These are phyloP conservation scores for Peromyscus polionotus DNA, from an alignment of 2,113 vertebrate species.

Conservation along the genomic window DNA sequence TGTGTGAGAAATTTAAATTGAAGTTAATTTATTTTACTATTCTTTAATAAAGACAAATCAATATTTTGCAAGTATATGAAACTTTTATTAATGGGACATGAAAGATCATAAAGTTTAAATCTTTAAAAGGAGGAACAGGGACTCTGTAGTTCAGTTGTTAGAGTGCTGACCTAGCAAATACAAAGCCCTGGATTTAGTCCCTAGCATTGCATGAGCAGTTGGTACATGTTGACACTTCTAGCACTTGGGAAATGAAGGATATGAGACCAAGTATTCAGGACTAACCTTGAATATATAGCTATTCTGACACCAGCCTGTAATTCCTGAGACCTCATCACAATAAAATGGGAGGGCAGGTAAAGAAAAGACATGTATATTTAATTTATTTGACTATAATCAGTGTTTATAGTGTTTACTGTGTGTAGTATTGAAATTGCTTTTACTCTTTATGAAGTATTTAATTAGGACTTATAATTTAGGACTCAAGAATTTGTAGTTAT, in stretches of 20 bases:
- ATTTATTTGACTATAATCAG: constrained; percentile 12
- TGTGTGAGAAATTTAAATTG: constrained; percentile 56
- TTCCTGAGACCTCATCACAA: neutral
- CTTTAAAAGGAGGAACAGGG: neutral
- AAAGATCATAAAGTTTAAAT: constrained; percentile 46
- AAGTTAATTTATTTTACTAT: constrained; percentile 49
- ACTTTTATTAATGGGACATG: constrained; percentile 33
- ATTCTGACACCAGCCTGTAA: neutral
- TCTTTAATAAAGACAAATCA: constrained; percentile 34
- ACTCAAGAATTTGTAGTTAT: constrained; percentile 40
- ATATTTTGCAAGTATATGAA: constrained; percentile 16
- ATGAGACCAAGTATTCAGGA: neutral
- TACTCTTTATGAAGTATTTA: constrained; percentile 36
- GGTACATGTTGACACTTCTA: neutral
- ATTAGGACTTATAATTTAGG: neutral
- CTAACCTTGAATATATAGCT: neutral
- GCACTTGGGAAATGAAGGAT: neutral
- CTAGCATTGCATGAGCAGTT: too few relatives aligned
- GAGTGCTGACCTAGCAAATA: neutral
- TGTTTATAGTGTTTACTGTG: neutral
- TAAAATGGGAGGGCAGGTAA: neutral
- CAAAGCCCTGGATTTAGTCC: neutral
- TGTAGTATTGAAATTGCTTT: constrained; percentile 30
- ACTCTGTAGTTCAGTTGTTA: neutral
- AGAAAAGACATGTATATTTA: neutral